Evolutionary conservation across 2,113 vertebrate genomes (phyloP).

Genomic region (Grantiella picta): DNA sequence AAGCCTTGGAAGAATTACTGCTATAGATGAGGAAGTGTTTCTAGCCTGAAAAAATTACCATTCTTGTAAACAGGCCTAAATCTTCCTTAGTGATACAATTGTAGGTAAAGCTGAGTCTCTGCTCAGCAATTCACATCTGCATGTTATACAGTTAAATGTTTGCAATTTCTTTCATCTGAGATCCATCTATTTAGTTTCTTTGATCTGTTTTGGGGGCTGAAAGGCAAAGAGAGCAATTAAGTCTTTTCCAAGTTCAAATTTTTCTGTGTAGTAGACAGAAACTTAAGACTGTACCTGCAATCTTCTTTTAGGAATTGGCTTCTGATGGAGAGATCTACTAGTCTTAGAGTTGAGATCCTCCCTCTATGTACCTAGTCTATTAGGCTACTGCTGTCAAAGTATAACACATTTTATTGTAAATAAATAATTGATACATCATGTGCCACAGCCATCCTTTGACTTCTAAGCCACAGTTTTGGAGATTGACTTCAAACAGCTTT

Average conservation of each 20-base stretch:
- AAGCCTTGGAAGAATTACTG: not conserved
- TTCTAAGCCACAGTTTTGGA: not conserved
- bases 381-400: not conserved
- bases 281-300: accelerated
- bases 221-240: not conserved
- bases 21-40: not conserved
- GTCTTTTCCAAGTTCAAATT: not conserved
- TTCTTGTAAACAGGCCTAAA: not conserved
- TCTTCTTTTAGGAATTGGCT: not conserved
- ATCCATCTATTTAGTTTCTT: not conserved
- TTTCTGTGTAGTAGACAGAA: not conserved
- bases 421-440: not conserved
- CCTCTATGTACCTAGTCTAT: not conserved
- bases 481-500: not conserved
- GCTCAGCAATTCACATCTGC: not conserved
- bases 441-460: not conserved
- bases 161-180: not conserved
- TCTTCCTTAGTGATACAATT: not conserved
- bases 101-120: not conserved
- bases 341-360: not conserved
- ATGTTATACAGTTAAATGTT: not conserved
- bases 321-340: not conserved
- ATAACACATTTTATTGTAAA: not conserved
- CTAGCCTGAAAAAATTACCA: not conserved
- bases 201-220: not conserved